phyloP scores from a whole-genome alignment of 1,140 invertebrate species.

The Geopemphigus sp. region DNA sequence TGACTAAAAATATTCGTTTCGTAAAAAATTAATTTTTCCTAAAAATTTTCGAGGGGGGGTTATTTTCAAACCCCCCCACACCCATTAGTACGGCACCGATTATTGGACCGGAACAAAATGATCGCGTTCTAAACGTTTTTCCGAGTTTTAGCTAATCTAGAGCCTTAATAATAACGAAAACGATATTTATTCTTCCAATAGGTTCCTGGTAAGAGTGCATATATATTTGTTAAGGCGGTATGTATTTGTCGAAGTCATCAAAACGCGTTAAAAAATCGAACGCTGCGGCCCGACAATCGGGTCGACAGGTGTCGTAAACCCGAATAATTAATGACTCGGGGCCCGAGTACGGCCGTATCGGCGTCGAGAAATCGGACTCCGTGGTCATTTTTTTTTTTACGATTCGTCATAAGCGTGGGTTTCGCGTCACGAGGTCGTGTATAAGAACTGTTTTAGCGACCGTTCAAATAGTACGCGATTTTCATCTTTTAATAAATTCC shows the following conservation, averaged over 20 bases:
- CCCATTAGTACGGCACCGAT: too few species aligned
- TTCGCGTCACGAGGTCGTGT: not conserved
- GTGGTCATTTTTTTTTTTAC: conserved; percentile 20
- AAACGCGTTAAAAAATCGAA: not conserved
- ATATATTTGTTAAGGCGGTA: not conserved
- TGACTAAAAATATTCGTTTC: too few species aligned
- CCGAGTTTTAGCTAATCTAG: too few species aligned
- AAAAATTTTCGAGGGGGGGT: too few species aligned
- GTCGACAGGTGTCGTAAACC: conserved; percentile 24
- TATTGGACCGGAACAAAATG: too few species aligned
- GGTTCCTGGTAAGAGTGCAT: not conserved
- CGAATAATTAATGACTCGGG: conserved; percentile 7
- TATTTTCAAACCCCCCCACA: too few species aligned
- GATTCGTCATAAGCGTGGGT: conserved; percentile 7
- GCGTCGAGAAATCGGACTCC: not conserved
- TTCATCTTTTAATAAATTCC: not conserved
- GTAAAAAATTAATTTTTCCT: too few species aligned
- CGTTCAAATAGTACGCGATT: not conserved
- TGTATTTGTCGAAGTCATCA: not conserved
- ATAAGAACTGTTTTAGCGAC: conserved; percentile 9
- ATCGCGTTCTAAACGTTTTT: too few species aligned
- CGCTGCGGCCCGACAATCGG: not conserved
- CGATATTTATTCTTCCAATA: not conserved
- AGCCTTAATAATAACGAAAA: not conserved
- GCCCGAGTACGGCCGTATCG: conserved; percentile 11